Conservation (phyloP, 2,888 invertebrate genomes). For the Leptinotarsa rubiginosa region DNA sequence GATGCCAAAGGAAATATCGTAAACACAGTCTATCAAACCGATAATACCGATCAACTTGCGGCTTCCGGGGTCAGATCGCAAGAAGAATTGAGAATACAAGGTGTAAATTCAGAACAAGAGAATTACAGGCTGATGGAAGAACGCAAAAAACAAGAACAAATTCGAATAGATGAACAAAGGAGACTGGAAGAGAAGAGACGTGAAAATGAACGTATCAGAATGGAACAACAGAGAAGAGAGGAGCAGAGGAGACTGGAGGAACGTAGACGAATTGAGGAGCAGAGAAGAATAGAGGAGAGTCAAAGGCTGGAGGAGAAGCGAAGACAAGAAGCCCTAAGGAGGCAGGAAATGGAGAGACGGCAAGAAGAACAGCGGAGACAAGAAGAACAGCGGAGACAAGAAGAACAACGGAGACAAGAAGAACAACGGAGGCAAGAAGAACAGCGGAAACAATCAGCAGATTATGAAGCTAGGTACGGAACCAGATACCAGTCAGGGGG, state of each 20-base stretch:
- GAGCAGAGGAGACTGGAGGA: conserved; percentile 35
- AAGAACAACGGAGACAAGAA: conserved; percentile 29
- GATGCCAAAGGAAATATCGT: conserved; percentile 52
- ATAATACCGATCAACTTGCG: conserved; percentile 21
- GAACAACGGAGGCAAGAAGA: too few species aligned
- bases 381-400: conserved; percentile 30
- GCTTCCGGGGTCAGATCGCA: conserved; percentile 20
- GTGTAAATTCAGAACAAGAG: conserved; percentile 21
- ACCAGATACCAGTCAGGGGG: conserved; percentile 15
- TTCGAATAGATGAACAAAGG: conserved; percentile 24
- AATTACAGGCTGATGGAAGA: conserved; percentile 31
- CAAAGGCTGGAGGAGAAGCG: conserved; percentile 20
- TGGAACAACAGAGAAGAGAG: conserved; percentile 36
- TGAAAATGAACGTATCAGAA: conserved; percentile 24
- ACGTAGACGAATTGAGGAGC: conserved; percentile 23
- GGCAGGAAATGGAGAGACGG: conserved; percentile 27
- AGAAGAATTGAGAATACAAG: conserved; percentile 22
- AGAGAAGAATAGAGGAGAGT: conserved; percentile 25
- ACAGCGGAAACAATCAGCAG: conserved; percentile 19
- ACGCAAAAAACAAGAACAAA: conserved; percentile 28
- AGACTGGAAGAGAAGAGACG: conserved; percentile 27
- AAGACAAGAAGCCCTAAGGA: conserved; percentile 28
- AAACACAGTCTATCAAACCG: conserved; percentile 41
- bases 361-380: conserved; percentile 29
- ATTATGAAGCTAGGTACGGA: conserved; percentile 28